Conservation (phyloP, 2,888 invertebrate species). For the Hartigia nigra region DNA sequence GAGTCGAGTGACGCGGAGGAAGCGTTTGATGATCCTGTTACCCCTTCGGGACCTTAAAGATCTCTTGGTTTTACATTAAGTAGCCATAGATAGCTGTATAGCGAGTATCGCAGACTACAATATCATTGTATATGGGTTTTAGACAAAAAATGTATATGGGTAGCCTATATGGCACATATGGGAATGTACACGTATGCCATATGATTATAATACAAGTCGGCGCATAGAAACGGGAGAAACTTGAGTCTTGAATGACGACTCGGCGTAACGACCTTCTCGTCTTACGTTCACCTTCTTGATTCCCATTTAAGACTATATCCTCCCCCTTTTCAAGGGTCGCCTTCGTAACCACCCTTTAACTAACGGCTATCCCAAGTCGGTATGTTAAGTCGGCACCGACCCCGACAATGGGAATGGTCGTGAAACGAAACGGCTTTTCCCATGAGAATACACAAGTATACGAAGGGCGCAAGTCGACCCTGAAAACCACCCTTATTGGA, state of each 20-base stretch:
- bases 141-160: not conserved
- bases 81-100: not conserved
- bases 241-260: slow-evolving; percentile 6
- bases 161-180: not conserved
- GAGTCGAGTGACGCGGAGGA: not conserved
- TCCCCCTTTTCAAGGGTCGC: slow-evolving; percentile 26
- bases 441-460: not conserved
- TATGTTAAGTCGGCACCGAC: slow-evolving; percentile 29
- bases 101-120: not conserved
- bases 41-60: not conserved
- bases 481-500: not conserved
- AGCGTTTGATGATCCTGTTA: not conserved
- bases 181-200: not conserved
- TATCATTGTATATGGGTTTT: not conserved
- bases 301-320: slow-evolving; percentile 35
- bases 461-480: not conserved
- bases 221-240: not conserved
- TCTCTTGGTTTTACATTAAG: not conserved
- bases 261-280: slow-evolving; percentile 35
- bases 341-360: not conserved
- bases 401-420: slow-evolving; percentile 47
- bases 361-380: slow-evolving; percentile 56
- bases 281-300: slow-evolving; percentile 34
- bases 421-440: slow-evolving; percentile 10
- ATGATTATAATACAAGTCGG: not conserved